Conservation (phyloP, 2,113 vertebrate species). For the Phylloscopus trochilus region DNA sequence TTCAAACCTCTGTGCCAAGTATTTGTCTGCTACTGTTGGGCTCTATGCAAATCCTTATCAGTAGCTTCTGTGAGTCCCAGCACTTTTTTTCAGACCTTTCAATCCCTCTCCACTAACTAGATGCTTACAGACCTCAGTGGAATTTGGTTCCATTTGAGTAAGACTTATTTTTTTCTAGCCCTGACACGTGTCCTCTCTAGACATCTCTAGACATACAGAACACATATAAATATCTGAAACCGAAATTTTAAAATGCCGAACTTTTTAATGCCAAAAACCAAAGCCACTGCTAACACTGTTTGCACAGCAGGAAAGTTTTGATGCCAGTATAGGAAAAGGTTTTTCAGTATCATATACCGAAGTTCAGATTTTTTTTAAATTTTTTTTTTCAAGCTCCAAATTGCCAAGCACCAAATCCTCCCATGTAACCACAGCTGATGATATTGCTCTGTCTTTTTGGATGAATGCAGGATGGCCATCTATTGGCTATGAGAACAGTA, state of each 20-base stretch:
- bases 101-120: neutral
- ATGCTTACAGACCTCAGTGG: neutral
- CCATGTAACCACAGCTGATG: neutral
- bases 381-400: neutral
- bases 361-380: neutral
- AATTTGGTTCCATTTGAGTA: neutral
- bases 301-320: neutral
- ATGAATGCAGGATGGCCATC: neutral
- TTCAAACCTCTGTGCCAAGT: neutral
- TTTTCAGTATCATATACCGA: neutral
- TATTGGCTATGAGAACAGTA: neutral
- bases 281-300: neutral
- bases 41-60: neutral
- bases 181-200: neutral
- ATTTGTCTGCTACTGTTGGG: neutral
- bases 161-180: neutral
- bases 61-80: neutral
- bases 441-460: neutral
- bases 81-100: neutral
- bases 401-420: neutral
- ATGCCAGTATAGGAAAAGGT: constrained; percentile 11
- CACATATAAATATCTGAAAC: neutral
- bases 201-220: neutral
- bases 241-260: neutral
- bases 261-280: neutral